These are phyloP conservation scores for Zaprionus tsacasi DNA, from an alignment of 1,140 invertebrate genomes.

Conservation along the genomic window DNA sequence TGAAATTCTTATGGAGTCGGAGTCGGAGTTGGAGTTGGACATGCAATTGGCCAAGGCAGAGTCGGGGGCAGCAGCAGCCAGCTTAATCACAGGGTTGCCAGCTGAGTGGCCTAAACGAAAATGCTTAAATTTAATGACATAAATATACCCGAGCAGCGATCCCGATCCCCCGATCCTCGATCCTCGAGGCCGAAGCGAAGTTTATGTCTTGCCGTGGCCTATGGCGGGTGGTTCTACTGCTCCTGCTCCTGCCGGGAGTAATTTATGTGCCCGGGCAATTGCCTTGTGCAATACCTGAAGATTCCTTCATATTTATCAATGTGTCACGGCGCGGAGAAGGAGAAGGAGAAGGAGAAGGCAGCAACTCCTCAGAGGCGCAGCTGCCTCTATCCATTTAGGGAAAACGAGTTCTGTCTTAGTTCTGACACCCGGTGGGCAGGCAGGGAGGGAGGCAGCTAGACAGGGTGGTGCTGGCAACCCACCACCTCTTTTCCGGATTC, in stretches of 20 bases:
- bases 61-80: constrained; percentile 51
- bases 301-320: constrained; percentile 67
- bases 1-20: constrained; percentile 70
- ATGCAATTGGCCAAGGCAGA: constrained; percentile 72
- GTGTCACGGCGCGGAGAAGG: constrained; percentile 50
- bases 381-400: constrained; percentile 69
- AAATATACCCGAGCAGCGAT: constrained; percentile 71
- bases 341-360: background rate
- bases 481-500: constrained; percentile 55
- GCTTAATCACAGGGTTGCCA: constrained; percentile 81
- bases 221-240: constrained; percentile 54
- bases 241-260: constrained; percentile 5
- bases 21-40: constrained; percentile 47
- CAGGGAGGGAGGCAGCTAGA: background rate
- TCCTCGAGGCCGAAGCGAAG: background rate
- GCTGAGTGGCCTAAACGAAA: constrained; percentile 84
- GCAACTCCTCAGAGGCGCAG: constrained; percentile 11
- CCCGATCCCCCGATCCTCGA: background rate
- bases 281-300: constrained; percentile 51
- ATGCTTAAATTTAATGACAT: constrained; percentile 84
- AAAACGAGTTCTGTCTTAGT: constrained; percentile 59
- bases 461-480: constrained; percentile 14
- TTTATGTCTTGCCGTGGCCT: constrained; percentile 13
- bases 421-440: constrained; percentile 7
- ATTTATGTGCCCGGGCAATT: constrained; percentile 45